phyloP scores from a whole-genome alignment of 1,140 invertebrate genomes.

The Pogonomyrmex californicus region DNA sequence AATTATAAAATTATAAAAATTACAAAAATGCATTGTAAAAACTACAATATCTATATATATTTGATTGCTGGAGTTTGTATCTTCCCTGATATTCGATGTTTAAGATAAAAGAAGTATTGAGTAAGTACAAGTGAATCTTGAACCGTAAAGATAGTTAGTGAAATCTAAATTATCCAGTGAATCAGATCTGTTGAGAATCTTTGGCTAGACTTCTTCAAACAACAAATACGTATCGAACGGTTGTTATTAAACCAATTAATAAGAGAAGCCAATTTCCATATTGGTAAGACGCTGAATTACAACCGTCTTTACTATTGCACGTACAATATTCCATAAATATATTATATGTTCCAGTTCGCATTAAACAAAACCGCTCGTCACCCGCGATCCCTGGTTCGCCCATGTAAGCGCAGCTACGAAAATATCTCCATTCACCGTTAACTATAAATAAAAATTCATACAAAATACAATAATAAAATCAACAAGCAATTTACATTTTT shows the following conservation, averaged over 20 bases:
- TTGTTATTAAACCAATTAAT: slow-evolving; percentile 49
- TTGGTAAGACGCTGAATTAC: slow-evolving; percentile 89
- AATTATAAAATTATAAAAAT: slow-evolving; percentile 17
- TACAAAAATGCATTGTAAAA: slow-evolving; percentile 38
- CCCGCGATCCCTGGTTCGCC: slow-evolving; percentile 96
- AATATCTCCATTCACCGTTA: slow-evolving; percentile 96
- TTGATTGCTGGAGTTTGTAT: background rate
- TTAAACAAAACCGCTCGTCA: slow-evolving; percentile 96
- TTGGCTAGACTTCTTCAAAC: slow-evolving; percentile 54
- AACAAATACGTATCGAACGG: slow-evolving; percentile 43
- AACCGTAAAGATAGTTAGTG: slow-evolving; percentile 38
- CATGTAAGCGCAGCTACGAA: slow-evolving; percentile 95
- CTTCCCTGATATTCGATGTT: slow-evolving; percentile 45
- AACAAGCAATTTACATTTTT: slow-evolving; percentile 10
- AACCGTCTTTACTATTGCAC: slow-evolving; percentile 97
- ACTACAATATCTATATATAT: slow-evolving; percentile 1
- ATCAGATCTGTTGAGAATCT: slow-evolving; percentile 60
- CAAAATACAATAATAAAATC: slow-evolving; percentile 60
- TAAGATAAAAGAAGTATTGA: slow-evolving; percentile 50
- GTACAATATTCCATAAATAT: slow-evolving; percentile 98
- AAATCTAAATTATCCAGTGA: slow-evolving; percentile 43
- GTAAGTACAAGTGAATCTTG: slow-evolving; percentile 70
- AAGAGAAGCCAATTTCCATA: slow-evolving; percentile 61
- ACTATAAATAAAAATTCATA: slow-evolving; percentile 88
- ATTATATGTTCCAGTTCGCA: slow-evolving; percentile 96